Evolutionary conservation across 2,888 invertebrate genomes (phyloP), one percentile per base, ranked within the genome.

Genomic region (Pteria penguin): DNA sequence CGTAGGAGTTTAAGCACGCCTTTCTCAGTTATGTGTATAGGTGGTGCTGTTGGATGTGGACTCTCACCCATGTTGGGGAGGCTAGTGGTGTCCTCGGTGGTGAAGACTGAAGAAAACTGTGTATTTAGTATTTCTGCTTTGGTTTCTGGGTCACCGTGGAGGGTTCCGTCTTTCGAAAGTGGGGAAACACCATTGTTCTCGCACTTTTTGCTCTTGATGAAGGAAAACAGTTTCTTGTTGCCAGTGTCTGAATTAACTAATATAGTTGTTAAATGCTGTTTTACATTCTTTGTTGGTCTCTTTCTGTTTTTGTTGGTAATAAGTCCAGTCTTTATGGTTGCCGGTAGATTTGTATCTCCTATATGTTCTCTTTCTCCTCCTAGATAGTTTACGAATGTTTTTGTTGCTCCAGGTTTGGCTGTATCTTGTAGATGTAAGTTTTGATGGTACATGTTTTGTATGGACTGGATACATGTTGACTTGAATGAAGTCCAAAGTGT

Each of bases 61-160:
- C 76, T 69, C 4, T 66, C 45, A 24, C 74, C 75, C 33, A 68
- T 73, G 31, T 81, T 66, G 52, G 76, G 82, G 11, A 81, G 63
- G 26, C 24, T 61, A 31, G 63, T n/a, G 4, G 27, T 29, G 36
- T 80, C 52, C 52, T 81, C 75, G 11, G 52, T 55, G 2, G 77
- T 80, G 31, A 69, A 79, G 4, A 72, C 77, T 2, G 74, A 80
- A 26, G 57, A 32, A 54, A 79, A 82, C 55, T 82, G 80, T 22
- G 66, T 29, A 45, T 82, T 80, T 1, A 82, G 72, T 4, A 82
- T 80, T 1, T 76, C 33, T 18, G 79, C 78, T 62, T 78, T 79
- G 3, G 32, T 68, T 1, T 52, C 32, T 33, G 26, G 66, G 58
- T 78, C 69, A 67, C 80, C 78, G 22, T 76, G 68, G 14, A 82